Evolutionary conservation across 2,888 invertebrate genomes (phyloP), one percentile per base, ranked within the genome.

Genomic region (Blera fallax): DNA sequence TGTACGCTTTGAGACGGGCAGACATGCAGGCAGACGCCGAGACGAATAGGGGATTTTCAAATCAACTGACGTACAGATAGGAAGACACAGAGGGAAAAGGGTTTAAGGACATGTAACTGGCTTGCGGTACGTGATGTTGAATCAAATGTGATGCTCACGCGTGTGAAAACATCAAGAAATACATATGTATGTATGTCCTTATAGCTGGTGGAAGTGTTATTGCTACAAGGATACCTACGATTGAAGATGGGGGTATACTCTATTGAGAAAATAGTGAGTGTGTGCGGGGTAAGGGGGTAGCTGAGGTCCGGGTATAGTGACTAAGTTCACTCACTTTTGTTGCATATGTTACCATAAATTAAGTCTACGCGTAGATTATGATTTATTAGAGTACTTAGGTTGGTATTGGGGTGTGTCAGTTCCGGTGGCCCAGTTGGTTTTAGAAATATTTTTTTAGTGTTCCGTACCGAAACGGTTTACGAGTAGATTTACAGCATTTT

Each of bases 91-190:
- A 65, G 52, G 56, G 45, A 76, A 85, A 85, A 70, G 85, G 85
- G 56, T 85, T 85, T 65, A 85, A 80, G 76, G 81, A 81, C 81
- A 85, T 85, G 85, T 85, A 81, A 85, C 85, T 85, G 76, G 81
- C 81, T 81, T 85, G 90, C 88, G 89, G 89, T 91, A 91, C 91
- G 91, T 91, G 91, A 90, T 89, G 89, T 89, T 90, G 91, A 91
- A 91, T 91, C 91, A 90, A 91, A 91, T 91, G 90, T 89, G 90
- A 90, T 91, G 91, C 91, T 91, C 91, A 91, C 89, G 91, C 91
- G 91, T 91, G 91, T 91, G 91, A 91, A 91, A 91, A 91, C 90
- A 90, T 90, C 90, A 90, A 89, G 72, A 81, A 72, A 77, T 77
- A 81, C 77, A 85, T 32, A 10, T 2, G 29, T 29, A 29, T 29